Evolutionary conservation across 2,113 vertebrate genomes (phyloP), one percentile per base, ranked within the genome.

Genomic region (Irena cyanogastra): DNA sequence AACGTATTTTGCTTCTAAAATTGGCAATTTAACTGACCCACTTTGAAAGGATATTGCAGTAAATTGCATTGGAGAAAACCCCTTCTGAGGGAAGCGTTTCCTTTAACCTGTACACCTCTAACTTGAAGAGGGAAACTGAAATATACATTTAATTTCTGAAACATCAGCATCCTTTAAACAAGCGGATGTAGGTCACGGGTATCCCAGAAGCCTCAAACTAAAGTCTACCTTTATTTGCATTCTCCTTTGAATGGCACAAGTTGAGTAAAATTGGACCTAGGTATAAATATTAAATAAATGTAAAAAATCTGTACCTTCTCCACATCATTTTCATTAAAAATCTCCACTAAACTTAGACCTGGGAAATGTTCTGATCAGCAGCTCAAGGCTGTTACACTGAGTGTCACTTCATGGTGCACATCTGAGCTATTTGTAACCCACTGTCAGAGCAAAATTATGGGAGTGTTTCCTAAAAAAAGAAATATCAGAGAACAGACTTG

Each of bases 41-140:
- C 75, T 98, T 97, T 97, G 91, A 94, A 96, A 95, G 92, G 95
- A 64, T 97, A 81, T 98, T 97, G 97, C 97, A 94, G 97, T 97
- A 98, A 97, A 88, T 13, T 6, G 60, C 64, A 68, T 47, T 77
- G 84, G 74, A 97, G 90, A 96, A 98, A 97, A 96, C 61, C 90
- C 94, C 95, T 57, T 95, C 71, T 91, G 84, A 91, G 41, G 70
- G 78, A 75, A 84, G 33, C 16, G 21, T 98, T 98, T 98, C 97
- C 97, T 94, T 96, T 97, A 97, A 93, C 93, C 66, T 85, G 66
- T 53, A 7, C 87, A 42, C 13, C 69, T 88, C 83, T 90, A 89
- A 92, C 82, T 81, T 69, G 88, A 60, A 89, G 97, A 92, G 81
- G 91, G 95, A 97, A 97, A 96, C 47, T 92, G 93, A 95, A 91